These are phyloP conservation scores for Calliopum simillimum DNA, from an alignment of 2,888 invertebrate genomes.

Conservation along the genomic window DNA sequence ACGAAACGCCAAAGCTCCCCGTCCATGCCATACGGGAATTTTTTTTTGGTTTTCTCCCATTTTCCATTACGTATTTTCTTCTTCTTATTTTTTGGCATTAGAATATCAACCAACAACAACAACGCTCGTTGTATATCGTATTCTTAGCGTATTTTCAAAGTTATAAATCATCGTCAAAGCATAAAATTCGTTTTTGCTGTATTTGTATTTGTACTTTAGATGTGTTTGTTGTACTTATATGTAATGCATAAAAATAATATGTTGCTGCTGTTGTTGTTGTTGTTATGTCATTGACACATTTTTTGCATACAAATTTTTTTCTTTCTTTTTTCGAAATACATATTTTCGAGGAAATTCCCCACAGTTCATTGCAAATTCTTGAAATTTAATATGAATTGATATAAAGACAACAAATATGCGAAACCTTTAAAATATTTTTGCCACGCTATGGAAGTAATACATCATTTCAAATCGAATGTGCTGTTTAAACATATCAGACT, in stretches of 20 bases:
- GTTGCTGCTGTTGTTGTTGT: constrained; percentile 18
- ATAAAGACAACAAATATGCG: constrained; percentile 1
- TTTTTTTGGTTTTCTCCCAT: not conserved
- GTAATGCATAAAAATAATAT: no score
- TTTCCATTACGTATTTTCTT: not conserved
- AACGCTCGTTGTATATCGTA: constrained; percentile 2
- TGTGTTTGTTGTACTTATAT: not conserved
- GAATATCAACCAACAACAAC: not conserved
- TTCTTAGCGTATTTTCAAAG: constrained; percentile 30
- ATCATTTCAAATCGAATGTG: no score
- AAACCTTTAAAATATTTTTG: constrained; percentile 5
- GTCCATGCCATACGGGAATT: constrained; percentile 7
- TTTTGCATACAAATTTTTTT: constrained; percentile 37
- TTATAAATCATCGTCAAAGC: constrained; percentile 36
- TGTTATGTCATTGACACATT: constrained; percentile 26
- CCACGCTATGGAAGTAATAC: no score
- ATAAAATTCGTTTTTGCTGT: constrained; percentile 9
- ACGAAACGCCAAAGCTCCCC: constrained; percentile 11
- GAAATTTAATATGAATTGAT: constrained; percentile 15
- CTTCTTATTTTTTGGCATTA: not conserved
- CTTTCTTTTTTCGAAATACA: not conserved
- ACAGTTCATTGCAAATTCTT: not conserved
- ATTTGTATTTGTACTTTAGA: constrained; percentile 3
- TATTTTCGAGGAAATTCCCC: not conserved
- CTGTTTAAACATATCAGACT: no score